Evolutionary conservation across 2,113 vertebrate species (phyloP), one percentile per base, ranked within the genome.

Genomic region (Embiotoca jacksoni): DNA sequence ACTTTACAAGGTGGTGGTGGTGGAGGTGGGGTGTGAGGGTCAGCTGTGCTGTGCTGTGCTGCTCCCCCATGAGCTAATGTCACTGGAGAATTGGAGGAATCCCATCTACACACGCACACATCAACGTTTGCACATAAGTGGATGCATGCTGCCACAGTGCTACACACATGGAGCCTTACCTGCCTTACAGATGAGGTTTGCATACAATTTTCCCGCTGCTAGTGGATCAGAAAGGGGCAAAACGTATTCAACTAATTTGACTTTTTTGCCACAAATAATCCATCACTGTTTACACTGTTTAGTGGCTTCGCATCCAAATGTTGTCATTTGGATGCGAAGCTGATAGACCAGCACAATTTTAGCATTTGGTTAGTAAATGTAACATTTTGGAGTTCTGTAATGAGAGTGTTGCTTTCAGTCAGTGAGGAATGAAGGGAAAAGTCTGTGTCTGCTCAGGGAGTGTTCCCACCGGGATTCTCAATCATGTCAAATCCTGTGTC

Each of bases 21-120:
- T 58, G 65, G 75, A 36, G 41, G 54, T n/a, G 65, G 61, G 32
- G 35, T 54, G 37, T 33, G 54, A 41, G 60, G 64, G 36, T 87
- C 83, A 89, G 87, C 85, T 90, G 87, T 81, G 81, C 65, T 5
- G 46, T 11, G 87, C 85, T 90, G 87, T 81, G 81, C 65, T 5
- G 46, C 11, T 46, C 30, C 56, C 47, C 36, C 50, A 32, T 87
- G 72, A 86, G 80, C 80, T 79, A 68, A 87, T 85, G 65, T 53
- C 80, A 52, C 68, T 30, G 37, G 80, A 41, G 86, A 81, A 80
- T 57, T 62, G 30, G 53, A 86, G 72, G 84, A 89, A 88, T 91
- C 72, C 53, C 39, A 72, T 62, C 65, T 41, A 87, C 88, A 53
- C 56, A 10, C 36, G 6, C 54, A 64, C 60, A 74, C 56, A 58